These are phyloP conservation scores for Ooceraea biroi DNA, from an alignment of 1,140 invertebrate species.

Conservation along the genomic window DNA sequence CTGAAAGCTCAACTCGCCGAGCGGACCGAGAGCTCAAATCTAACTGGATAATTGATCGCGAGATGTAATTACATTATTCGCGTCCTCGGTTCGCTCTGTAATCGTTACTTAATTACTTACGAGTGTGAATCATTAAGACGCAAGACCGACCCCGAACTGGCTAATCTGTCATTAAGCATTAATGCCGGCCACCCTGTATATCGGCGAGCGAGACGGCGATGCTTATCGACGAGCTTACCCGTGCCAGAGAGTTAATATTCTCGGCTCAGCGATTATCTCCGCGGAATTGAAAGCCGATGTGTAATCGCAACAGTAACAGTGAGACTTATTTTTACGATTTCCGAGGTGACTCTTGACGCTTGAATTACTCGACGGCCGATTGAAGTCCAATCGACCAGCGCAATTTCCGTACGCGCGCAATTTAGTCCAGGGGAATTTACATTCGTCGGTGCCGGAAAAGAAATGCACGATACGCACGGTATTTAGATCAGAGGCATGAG, in stretches of 20 bases:
- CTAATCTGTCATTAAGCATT: background rate
- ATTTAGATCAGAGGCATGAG: constrained; percentile 54
- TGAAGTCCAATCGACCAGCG: constrained; percentile 37
- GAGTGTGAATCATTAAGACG: background rate
- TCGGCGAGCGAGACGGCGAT: background rate
- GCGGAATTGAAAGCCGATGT: background rate
- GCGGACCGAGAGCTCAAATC: background rate
- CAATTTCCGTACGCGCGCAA: constrained; percentile 61
- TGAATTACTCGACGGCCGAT: constrained; percentile 34
- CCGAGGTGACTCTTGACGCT: background rate
- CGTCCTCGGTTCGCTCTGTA: background rate
- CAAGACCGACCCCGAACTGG: background rate
- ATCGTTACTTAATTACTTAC: background rate
- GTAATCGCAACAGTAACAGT: background rate
- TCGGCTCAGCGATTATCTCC: constrained; percentile 10
- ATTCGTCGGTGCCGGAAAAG: constrained; percentile 41
- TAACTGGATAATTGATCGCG: background rate
- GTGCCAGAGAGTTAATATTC: constrained; percentile 1
- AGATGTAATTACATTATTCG: background rate
- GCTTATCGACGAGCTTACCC: constrained; percentile 24
- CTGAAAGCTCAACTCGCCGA: constrained; percentile 26
- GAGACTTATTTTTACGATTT: constrained; percentile 24
- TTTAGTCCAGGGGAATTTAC: constrained; percentile 66
- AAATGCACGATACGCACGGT: constrained; percentile 62
- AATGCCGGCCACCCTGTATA: constrained; percentile 4